Evolutionary conservation across 2,797 vertebrate species (phyloP), one percentile per base, ranked within the genome.

Genomic region (Halcyon badia): DNA sequence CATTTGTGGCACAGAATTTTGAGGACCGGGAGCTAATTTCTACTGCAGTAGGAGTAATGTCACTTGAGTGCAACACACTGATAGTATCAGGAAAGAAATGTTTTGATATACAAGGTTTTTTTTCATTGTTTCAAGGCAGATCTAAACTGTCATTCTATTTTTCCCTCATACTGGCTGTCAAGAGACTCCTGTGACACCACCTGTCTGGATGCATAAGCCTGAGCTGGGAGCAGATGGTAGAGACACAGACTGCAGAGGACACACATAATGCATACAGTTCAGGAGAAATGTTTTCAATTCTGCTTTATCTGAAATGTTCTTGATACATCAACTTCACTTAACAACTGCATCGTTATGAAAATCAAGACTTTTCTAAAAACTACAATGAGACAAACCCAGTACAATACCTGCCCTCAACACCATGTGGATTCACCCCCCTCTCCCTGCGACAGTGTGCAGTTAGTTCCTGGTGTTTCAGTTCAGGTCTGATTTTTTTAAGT

Each of bases 371-470:
- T 41, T 42, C 35, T 44, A 19, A 66, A 78, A 86, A 60, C 39
- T 20, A n/a, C 25, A 60, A 2, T 57, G 44, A 83, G 60, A 52
- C 48, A 77, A 71, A 93, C 17, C 0, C 33, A 57, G 31, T 22
- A 37, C 20, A 51, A 37, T 21, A 51, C 14, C 44, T 81, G 46
- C 35, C 51, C 42, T 84, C 31, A 46, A 2, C 39, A 65, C 52
- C 7, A 9, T 5, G 10, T 14, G 48, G 17, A 11, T 21, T 56
- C 4, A 37, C 14, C 9, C 33, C 24, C 56, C 8, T 6, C 9
- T 11, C 6, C 5, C 6, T 2, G 0, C 1, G 28, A 8, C 16
- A 33, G 35, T 7, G 15, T 2, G 6, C 7, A 22, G 16, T 37
- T 68, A 22, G 14, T 37, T 68, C 41, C 41, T 76, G 62, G n/a